Conservation (phyloP, 2,113 vertebrate genomes). For the Myiopsitta monachus region DNA sequence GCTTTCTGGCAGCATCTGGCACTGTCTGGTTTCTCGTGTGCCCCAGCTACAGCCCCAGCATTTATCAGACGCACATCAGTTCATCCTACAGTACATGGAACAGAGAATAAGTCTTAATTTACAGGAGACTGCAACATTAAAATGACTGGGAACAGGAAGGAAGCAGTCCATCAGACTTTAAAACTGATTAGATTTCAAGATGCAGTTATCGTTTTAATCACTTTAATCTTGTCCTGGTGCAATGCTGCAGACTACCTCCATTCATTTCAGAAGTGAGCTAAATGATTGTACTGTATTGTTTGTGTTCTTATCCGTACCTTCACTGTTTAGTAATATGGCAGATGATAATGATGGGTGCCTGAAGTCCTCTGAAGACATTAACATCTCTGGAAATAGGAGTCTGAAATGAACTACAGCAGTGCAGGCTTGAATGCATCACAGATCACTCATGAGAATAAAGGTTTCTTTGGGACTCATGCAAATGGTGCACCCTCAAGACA, state of each 20-base stretch:
- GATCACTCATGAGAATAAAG: background rate
- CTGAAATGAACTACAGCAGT: background rate
- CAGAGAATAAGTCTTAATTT: background rate
- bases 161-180: background rate
- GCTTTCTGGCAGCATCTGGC: background rate
- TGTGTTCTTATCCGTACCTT: background rate
- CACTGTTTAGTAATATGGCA: background rate
- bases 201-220: background rate
- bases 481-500: background rate
- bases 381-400: background rate
- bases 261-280: accelerated
- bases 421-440: accelerated
- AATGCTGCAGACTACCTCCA: accelerated
- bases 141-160: background rate
- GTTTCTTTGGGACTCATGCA: background rate
- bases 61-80: background rate
- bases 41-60: background rate
- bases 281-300: accelerated
- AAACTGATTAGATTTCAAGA: background rate
- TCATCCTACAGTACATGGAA: background rate
- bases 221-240: background rate
- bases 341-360: background rate
- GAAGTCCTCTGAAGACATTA: background rate
- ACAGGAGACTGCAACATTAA: background rate
- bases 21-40: background rate